Evolutionary conservation across 2,888 invertebrate genomes (phyloP), one percentile per base, ranked within the genome.

Genomic region (Lysandra coridon): DNA sequence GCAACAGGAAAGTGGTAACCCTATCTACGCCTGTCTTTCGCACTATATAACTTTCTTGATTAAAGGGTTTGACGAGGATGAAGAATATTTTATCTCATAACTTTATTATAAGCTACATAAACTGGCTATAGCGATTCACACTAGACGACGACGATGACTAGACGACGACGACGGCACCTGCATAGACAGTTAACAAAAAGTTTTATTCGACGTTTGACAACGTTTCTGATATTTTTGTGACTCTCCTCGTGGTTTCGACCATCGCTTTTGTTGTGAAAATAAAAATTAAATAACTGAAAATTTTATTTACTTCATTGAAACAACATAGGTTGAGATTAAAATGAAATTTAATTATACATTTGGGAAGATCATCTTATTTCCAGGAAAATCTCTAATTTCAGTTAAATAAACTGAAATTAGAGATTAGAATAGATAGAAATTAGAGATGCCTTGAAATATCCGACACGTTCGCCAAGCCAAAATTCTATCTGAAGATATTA

Each of bases 41-140:
- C 73, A 37, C 37, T 62, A 73, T 37, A 37, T 73, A 73, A 73
- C 73, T 73, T 37, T 37, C 37, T 37, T 37, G 37, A 73, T 73
- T 40, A 40, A 73, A n/a, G 5, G 73, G 40, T 73, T 40, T n/a
- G 37, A 73, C 23, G 23, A 62, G 62, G 7, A 62, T 17, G 62
- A 62, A 23, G 62, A 62, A 23, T 62, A 62, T 62, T 62, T 62
- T 73, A 73, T 73, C n/a, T 73, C 2, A 4, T 14, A 62, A 62
- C 10, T 62, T 62, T 10, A 23, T 62, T 62, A 62, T 62, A 1
- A 62, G 1, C 10, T 60, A 60, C 17, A n/a, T 60, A 17, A 60
- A 60, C n/a, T 23, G 62, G 3, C 6, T 62, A 23, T 62, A 23
- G 23, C 6, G 7, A 62, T 62, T 49, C 12, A 49, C 10, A 10